Conservation (phyloP, 1,140 invertebrate species). For the Drosophila pandora region DNA sequence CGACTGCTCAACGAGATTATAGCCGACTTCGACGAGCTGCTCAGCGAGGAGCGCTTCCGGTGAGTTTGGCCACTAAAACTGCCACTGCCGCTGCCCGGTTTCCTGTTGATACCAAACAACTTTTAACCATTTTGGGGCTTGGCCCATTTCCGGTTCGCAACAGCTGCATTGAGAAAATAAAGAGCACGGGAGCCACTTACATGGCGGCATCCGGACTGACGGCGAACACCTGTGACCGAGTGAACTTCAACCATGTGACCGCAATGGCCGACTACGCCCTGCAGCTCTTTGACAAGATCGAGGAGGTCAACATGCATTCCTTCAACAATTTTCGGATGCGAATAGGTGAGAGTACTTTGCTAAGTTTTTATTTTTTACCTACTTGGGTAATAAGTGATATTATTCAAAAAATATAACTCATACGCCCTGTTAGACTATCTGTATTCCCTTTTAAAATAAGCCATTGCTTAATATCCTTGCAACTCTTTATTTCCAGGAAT, state of each 20-base stretch:
- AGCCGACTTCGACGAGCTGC: constrained; percentile 96
- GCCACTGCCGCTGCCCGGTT: background rate
- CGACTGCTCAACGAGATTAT: constrained; percentile 98
- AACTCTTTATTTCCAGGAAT: constrained; percentile 87
- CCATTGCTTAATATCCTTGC: background rate
- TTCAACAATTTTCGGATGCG: constrained; percentile 98
- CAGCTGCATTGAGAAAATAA: constrained; percentile 97
- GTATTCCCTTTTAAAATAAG: background rate
- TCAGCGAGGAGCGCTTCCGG: constrained; percentile 93
- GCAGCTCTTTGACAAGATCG: constrained; percentile 92
- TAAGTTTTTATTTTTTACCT: no score
- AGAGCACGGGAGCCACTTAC: constrained; percentile 97
- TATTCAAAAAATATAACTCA: background rate
- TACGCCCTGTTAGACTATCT: background rate
- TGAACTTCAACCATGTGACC: constrained; percentile 91
- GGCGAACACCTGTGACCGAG: constrained; percentile 90
- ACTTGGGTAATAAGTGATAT: background rate
- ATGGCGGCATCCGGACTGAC: constrained; percentile 98
- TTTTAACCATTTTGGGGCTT: background rate
- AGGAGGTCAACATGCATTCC: constrained; percentile 97
- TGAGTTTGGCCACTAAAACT: constrained; percentile 42
- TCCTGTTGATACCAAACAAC: background rate
- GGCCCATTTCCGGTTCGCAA: background rate
- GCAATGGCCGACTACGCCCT: constrained; percentile 97
- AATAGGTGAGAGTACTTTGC: constrained; percentile 87